phyloP scores from a whole-genome alignment of 2,113 vertebrate species.

The Sorex fumeus region DNA sequence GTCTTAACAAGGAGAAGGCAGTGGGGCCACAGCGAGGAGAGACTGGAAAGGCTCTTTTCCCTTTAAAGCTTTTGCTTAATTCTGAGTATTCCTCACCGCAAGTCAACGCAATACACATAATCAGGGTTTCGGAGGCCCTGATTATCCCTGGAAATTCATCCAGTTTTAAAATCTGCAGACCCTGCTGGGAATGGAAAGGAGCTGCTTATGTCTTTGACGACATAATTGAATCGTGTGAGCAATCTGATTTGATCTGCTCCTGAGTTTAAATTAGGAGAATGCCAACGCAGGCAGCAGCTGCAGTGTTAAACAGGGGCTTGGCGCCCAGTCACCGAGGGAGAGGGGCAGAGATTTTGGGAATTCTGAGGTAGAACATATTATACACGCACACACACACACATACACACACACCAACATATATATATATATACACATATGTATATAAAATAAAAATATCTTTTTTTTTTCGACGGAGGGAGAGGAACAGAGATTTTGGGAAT shows the following conservation, averaged over 20 bases:
- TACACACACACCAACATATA: no score
- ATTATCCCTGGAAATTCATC: slow-evolving; percentile 23
- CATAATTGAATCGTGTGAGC: slow-evolving; percentile 59
- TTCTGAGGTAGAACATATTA: not conserved
- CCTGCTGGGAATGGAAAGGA: not conserved
- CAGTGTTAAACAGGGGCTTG: not conserved
- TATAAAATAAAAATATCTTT: no score
- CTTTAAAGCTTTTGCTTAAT: slow-evolving; percentile 9
- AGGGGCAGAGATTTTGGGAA: not conserved
- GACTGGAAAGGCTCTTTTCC: not conserved
- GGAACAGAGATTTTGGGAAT: not conserved
- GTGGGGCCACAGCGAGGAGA: not conserved
- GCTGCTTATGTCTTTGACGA: slow-evolving; percentile 47
- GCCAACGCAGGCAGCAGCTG: slow-evolving; percentile 50
- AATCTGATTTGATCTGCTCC: slow-evolving; percentile 55
- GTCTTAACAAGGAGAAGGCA: not conserved
- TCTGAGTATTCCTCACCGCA: not conserved
- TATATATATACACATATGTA: no score
- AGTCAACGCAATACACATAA: slow-evolving; percentile 7
- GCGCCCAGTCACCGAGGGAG: not conserved
- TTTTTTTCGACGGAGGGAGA: slow-evolving; percentile 26
- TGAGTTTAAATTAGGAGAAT: slow-evolving; percentile 67
- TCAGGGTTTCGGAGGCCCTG: slow-evolving; percentile 36
- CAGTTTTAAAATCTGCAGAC: slow-evolving; percentile 38
- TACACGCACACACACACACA: no score